Percentiles rank a stretch among this genome's conserved stretches.
phyloP scores from a whole-genome alignment of 2,888 invertebrate species.

The Reticulitermes lucifugus region DNA sequence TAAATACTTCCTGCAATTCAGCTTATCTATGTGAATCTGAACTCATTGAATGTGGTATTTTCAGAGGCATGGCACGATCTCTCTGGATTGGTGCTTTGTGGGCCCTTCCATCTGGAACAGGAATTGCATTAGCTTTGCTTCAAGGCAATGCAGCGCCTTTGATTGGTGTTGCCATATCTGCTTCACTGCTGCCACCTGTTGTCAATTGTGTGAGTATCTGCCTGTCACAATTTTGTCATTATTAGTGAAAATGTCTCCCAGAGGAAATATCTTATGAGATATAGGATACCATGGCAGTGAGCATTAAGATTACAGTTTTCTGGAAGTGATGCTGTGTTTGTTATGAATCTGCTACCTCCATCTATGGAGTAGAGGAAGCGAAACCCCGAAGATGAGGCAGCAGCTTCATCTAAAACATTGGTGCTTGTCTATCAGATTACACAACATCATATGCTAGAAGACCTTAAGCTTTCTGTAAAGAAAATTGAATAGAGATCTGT shows the following conservation, averaged over 20 bases:
- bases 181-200: constrained; percentile 85
- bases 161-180: constrained; percentile 92
- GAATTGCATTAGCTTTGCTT: constrained; percentile 86
- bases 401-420: too few relatives aligned
- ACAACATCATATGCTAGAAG: too few relatives aligned
- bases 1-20: neutral
- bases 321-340: too few relatives aligned
- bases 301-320: too few relatives aligned
- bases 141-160: constrained; percentile 87
- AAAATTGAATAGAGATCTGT: too few relatives aligned
- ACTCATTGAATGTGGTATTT: constrained; percentile 43
- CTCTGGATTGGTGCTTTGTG: constrained; percentile 82
- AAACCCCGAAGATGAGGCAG: too few relatives aligned
- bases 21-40: neutral
- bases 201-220: constrained; percentile 80
- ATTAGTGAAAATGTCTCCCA: neutral
- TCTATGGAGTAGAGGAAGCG: too few relatives aligned
- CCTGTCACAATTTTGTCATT: too few relatives aligned
- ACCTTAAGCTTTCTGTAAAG: too few relatives aligned
- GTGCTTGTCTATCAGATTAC: too few relatives aligned
- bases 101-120: constrained; percentile 81
- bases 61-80: constrained; percentile 76
- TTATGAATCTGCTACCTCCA: too few relatives aligned
- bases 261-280: neutral
- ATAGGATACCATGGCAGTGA: too few relatives aligned